Base-by-base conservation (phyloP, 1,140 invertebrate genomes). In the Scylla paramamosain region DNA sequence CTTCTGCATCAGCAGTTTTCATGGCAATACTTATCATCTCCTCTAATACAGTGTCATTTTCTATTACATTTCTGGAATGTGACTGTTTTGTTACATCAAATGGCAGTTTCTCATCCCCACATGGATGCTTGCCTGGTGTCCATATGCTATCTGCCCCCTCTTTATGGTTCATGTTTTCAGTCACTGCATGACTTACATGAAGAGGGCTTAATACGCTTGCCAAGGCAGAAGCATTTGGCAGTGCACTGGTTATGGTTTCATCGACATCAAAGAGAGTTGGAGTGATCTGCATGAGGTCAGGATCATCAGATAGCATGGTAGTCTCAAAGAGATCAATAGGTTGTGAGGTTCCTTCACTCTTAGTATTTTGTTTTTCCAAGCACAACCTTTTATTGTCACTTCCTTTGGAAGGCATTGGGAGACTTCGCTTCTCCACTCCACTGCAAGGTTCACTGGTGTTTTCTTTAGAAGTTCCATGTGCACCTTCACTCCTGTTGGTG, bases 231-330 rank as follows among this genome's bases (percentile, higher is more conserved):
- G 95, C 90, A 92, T 95, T 93, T 93, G 96, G 96, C 31, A 96
- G 77, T 29, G 88, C 93, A 95, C 86, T 96, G 45, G 77, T 88
- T n/a, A 96, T 95, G 3, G 94, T 92, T 25, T 91, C 89, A 32
- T 95, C 96, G 59, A 95, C 95, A 88, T 96, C 96, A 14, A 94
- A 87, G 31, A 96, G 82, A 31, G 89, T 95, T 28, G 95, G 95
- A 0, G 95, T 96, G 67, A 96, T 95, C 59, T 95, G 96, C 87
- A 94, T 94, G 16, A 96, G 67, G 46, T 96, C 96, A 45, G 95
- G 96, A 25, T 96, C 96, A 91, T 95, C 94, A 4, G 95, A 91
- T 88, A 91, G 82, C 7, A 86, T 82, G 52, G 48, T 94, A 86
- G 86, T 67, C 12, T 95, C 94, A 91, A 96, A 96, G 0, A 96